These are phyloP conservation scores for Jacana jacana DNA, from an alignment of 2,113 vertebrate genomes.

Conservation along the genomic window DNA sequence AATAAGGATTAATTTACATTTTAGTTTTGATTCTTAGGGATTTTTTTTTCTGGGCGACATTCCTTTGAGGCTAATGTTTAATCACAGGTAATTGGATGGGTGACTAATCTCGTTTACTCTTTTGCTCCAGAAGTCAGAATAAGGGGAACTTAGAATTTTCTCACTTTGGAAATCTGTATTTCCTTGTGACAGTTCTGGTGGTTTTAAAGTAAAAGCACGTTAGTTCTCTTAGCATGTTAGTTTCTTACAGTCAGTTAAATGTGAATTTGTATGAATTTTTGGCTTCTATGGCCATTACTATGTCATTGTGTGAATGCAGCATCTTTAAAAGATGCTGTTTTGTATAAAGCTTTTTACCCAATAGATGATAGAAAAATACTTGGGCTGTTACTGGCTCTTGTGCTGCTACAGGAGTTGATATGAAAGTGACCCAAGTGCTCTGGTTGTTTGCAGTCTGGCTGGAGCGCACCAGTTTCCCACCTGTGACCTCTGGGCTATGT, in stretches of 20 bases:
- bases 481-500: accelerated
- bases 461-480: accelerated
- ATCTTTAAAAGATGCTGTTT: neutral
- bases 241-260: neutral
- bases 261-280: neutral
- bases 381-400: neutral
- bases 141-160: neutral
- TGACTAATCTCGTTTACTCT: neutral
- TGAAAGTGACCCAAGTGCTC: neutral
- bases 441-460: neutral
- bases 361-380: neutral
- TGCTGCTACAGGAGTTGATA: neutral
- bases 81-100: neutral
- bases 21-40: neutral
- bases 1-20: neutral
- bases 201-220: neutral
- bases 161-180: neutral
- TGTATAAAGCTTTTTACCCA: neutral
- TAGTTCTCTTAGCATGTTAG: neutral
- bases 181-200: neutral
- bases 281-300: neutral
- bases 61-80: neutral
- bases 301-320: neutral
- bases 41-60: neutral
- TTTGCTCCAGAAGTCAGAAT: neutral